Conservation (phyloP, 2,797 vertebrate genomes). For the Sternarchorhynchus goeldii region DNA sequence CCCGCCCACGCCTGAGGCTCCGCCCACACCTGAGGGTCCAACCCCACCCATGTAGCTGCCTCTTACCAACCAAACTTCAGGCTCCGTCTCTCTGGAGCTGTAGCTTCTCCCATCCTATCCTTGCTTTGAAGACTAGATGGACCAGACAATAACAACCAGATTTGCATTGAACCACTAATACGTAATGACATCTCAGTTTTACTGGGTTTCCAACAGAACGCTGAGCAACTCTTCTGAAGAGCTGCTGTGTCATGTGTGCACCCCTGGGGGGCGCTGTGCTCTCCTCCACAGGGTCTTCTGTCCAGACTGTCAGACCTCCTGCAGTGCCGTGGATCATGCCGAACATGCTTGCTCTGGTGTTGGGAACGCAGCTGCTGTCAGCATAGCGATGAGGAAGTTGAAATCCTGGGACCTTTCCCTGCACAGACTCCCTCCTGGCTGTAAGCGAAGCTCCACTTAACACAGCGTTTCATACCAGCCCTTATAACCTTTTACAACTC, state of each 20-base stretch:
- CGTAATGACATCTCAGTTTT: background rate
- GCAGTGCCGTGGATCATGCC: conserved; percentile 84
- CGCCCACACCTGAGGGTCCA: background rate
- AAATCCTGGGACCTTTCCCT: conserved; percentile 89
- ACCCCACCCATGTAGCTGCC: background rate
- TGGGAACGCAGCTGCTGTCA: conserved; percentile 85
- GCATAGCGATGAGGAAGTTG: conserved; percentile 85
- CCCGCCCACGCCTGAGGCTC: too few species aligned
- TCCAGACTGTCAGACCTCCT: conserved; percentile 82
- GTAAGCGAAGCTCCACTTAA: conserved; percentile 71
- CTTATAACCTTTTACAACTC: too few species aligned
- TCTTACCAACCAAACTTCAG: background rate
- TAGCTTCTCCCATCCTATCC: background rate
- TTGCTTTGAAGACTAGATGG: conserved; percentile 8
- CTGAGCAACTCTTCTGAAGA: background rate
- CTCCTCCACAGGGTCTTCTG: conserved; percentile 78
- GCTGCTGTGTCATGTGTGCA: background rate
- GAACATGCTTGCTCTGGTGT: conserved; percentile 83
- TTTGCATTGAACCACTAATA: background rate
- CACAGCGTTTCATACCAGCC: too few species aligned
- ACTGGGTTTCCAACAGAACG: background rate
- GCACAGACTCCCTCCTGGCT: conserved; percentile 88
- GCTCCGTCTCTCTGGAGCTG: background rate
- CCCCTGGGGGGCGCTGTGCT: conserved; percentile 13
- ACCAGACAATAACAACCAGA: background rate